Evolutionary conservation across 2,888 invertebrate genomes (phyloP).

Genomic region (Halocaridina rubra): DNA sequence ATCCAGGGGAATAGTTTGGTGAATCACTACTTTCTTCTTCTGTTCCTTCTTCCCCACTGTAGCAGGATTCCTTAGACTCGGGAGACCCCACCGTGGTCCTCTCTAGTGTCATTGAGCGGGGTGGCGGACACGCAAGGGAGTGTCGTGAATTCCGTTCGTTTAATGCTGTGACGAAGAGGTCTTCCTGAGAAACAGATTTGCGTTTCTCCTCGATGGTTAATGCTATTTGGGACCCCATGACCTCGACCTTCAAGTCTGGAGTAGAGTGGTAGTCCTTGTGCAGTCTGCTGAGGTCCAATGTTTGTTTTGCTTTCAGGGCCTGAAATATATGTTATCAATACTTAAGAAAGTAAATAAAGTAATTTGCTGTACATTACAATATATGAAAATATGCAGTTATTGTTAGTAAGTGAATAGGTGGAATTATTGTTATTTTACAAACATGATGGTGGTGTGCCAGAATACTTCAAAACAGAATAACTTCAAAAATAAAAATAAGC

Average conservation of each 20-base stretch:
- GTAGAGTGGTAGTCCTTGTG: slow-evolving; percentile 90
- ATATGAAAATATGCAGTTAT: too few relatives aligned
- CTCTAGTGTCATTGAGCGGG: slow-evolving; percentile 44
- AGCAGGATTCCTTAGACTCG: slow-evolving; percentile 52
- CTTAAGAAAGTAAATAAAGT: too few relatives aligned
- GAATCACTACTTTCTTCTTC: slow-evolving; percentile 55
- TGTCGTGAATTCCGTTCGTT: slow-evolving; percentile 66
- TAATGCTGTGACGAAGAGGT: slow-evolving; percentile 67
- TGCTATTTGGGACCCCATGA: slow-evolving; percentile 12
- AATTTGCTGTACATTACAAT: too few relatives aligned
- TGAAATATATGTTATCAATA: too few relatives aligned
- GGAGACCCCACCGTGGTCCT: slow-evolving; percentile 50
- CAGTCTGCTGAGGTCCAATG: slow-evolving; percentile 68
- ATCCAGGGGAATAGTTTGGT: slow-evolving; percentile 48
- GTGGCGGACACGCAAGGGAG: slow-evolving; percentile 66
- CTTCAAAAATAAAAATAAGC: too few relatives aligned
- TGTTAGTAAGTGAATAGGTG: neutral
- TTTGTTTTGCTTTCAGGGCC: slow-evolving; percentile 59
- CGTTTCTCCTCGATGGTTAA: slow-evolving; percentile 52
- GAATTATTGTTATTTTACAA: neutral
- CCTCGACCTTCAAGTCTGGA: slow-evolving; percentile 75
- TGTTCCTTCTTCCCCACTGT: slow-evolving; percentile 42
- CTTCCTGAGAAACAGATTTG: slow-evolving; percentile 73
- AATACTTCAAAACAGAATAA: too few relatives aligned
- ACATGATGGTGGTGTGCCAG: too few relatives aligned